phyloP scores from a whole-genome alignment of 2,113 vertebrate species.

The Myiozetetes cayanensis region DNA sequence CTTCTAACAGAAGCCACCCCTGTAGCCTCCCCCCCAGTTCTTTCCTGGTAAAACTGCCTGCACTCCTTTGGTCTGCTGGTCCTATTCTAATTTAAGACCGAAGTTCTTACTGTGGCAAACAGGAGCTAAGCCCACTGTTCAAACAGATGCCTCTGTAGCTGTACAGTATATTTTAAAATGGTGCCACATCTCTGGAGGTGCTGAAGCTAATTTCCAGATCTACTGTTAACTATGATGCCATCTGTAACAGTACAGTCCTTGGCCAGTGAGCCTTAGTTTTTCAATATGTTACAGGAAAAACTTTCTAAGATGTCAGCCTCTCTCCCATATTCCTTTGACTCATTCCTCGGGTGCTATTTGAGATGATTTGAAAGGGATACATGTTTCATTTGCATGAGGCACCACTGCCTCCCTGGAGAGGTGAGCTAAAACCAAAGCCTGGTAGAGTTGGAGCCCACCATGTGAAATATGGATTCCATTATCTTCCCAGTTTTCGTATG shows the following conservation, averaged over 20 bases:
- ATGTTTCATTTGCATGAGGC: background rate
- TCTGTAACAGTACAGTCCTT: background rate
- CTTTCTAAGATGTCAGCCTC: background rate
- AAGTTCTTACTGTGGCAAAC: background rate
- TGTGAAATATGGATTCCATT: background rate
- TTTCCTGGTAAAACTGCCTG: background rate
- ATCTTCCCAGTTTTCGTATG: background rate
- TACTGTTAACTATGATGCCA: background rate
- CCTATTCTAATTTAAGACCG: background rate
- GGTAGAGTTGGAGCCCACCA: background rate
- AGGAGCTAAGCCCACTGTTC: background rate
- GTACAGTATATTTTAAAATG: background rate
- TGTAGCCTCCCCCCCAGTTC: background rate
- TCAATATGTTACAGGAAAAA: background rate
- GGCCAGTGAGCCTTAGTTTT: background rate
- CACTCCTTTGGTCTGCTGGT: background rate
- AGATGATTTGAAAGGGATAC: background rate
- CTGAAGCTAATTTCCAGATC: slow-evolving; percentile 33
- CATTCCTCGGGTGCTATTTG: background rate
- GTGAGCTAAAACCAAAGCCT: background rate
- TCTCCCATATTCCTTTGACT: background rate
- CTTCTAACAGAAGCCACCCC: no score
- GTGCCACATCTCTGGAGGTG: background rate
- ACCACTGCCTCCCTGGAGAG: background rate
- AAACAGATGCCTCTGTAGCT: background rate